These are phyloP conservation scores for Orchesella flavescens DNA, from an alignment of 2,888 invertebrate genomes.

Conservation along the genomic window DNA sequence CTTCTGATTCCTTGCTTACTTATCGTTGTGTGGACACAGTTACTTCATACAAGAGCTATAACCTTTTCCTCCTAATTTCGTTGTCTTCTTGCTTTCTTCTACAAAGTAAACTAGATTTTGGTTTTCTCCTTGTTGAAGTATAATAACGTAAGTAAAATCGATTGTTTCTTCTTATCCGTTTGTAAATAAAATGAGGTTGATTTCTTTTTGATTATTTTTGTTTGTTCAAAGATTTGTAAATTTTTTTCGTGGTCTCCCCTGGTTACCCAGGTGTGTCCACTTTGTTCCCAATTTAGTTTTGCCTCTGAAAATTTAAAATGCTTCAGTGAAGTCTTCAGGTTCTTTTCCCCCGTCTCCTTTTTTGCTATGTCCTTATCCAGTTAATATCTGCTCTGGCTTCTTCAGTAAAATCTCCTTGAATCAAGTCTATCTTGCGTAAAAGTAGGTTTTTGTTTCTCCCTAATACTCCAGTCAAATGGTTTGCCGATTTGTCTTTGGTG, in stretches of 20 bases:
- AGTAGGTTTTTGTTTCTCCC: background rate
- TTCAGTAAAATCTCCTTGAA: slow-evolving; percentile 5
- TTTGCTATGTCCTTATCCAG: slow-evolving; percentile 14
- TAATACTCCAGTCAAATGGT: slow-evolving; percentile 39
- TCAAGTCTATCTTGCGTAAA: no score
- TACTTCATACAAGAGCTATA: no score
- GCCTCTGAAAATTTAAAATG: slow-evolving; percentile 36
- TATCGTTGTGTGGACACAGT: no score
- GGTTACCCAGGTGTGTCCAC: slow-evolving; percentile 9
- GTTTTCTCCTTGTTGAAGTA: no score
- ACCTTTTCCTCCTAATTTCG: no score
- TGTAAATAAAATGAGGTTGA: background rate
- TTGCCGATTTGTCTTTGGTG: slow-evolving; percentile 28
- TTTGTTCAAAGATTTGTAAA: background rate
- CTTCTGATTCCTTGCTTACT: no score
- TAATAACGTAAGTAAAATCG: no score
- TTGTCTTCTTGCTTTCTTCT: no score
- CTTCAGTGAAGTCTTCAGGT: slow-evolving; percentile 60
- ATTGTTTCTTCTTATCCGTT: background rate
- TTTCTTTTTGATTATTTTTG: background rate
- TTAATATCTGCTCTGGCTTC: background rate
- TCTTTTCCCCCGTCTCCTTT: background rate
- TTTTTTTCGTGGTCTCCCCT: background rate
- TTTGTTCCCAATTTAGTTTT: slow-evolving; percentile 54
- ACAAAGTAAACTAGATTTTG: no score